Conservation (phyloP, 2,113 vertebrate genomes). For the Varanus komodoensis region DNA sequence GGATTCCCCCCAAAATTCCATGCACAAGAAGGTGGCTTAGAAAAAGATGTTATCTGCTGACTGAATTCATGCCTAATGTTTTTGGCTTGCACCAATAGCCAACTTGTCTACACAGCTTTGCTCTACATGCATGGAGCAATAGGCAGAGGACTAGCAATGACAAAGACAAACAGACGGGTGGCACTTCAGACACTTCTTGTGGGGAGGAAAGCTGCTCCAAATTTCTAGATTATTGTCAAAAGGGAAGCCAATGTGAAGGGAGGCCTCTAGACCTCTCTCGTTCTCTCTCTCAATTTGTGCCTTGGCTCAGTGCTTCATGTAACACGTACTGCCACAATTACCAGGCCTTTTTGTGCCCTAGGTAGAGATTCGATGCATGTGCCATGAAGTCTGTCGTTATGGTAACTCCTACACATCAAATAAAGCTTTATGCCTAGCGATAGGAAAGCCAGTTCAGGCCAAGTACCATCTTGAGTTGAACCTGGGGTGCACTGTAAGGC, state of each 20-base stretch:
- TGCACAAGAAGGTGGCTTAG: too few species aligned
- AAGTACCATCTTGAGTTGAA: conserved; percentile 23
- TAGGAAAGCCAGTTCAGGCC: background rate
- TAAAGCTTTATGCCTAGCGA: conserved; percentile 7
- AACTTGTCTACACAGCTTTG: background rate
- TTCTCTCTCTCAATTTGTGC: background rate
- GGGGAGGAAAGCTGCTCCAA: background rate
- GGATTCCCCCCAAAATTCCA: too few species aligned
- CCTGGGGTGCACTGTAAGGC: conserved; percentile 19
- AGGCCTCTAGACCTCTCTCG: background rate
- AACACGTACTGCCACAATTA: conserved; percentile 4
- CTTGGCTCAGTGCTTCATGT: background rate
- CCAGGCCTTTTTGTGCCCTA: background rate
- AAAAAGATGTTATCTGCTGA: too few species aligned
- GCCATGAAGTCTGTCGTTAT: conserved; percentile 49
- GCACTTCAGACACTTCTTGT: background rate
- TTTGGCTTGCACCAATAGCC: background rate
- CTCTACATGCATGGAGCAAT: background rate
- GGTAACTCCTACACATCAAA: conserved; percentile 23
- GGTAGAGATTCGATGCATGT: conserved; percentile 20
- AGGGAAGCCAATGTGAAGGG: background rate
- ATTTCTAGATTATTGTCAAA: conserved; percentile 10
- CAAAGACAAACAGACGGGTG: background rate
- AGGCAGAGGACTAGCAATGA: conserved; percentile 12
- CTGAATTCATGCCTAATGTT: background rate